These are phyloP conservation scores for Polypedilum vanderplanki DNA, from an alignment of 1,140 invertebrate species.

Conservation along the genomic window DNA sequence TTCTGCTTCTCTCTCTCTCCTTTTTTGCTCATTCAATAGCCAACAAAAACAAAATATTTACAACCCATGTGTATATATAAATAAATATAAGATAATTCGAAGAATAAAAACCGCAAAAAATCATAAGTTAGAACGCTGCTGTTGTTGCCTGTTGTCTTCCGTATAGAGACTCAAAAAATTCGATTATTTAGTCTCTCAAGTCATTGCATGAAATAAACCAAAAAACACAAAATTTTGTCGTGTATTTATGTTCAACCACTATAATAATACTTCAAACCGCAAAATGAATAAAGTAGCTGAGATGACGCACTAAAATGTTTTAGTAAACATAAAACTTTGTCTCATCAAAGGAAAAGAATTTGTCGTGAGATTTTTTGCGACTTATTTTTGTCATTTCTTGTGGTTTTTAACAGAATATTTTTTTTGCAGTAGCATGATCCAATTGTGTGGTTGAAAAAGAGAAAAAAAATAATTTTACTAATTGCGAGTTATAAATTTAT, in stretches of 20 bases:
- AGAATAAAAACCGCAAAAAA: no score
- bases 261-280: background rate
- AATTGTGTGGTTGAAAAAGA: background rate
- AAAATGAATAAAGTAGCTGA: background rate
- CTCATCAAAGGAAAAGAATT: background rate
- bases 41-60: background rate
- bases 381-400: background rate
- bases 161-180: background rate
- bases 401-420: background rate
- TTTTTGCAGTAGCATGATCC: background rate
- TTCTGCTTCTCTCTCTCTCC: background rate
- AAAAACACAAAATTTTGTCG: background rate
- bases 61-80: no score
- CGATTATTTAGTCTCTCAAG: background rate
- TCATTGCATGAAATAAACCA: background rate
- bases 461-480: background rate
- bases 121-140: no score
- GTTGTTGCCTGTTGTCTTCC: no score
- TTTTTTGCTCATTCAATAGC: background rate
- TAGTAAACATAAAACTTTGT: background rate
- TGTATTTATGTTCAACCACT: background rate
- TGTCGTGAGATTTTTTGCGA: background rate
- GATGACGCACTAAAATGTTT: background rate
- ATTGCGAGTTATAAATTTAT: background rate
- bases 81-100: no score